Conservation (phyloP, 2,888 invertebrate genomes). For the Eurytoma adleriae region DNA sequence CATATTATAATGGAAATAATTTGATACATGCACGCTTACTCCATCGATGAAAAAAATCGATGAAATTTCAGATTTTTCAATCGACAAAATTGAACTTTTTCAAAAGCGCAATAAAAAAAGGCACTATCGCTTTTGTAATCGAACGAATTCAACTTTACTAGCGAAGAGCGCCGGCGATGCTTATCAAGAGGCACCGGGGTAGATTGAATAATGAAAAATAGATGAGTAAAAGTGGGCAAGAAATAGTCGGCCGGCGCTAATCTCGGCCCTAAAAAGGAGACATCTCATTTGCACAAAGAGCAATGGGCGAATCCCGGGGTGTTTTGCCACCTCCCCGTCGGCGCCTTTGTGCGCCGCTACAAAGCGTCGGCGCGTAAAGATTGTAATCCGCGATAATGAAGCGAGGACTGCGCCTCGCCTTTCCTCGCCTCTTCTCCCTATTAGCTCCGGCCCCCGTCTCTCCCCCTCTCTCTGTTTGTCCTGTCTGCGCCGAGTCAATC, state of each 20-base stretch:
- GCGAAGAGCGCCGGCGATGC: no score
- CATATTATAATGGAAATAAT: no score
- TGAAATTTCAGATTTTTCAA: no score
- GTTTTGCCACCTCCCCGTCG: not conserved
- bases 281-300: conserved; percentile 37
- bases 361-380: conserved; percentile 46
- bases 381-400: conserved; percentile 54
- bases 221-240: not conserved
- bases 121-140: no score
- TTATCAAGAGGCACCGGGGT: no score
- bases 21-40: no score
- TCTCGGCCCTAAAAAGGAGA: conserved; percentile 19
- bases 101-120: no score
- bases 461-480: conserved; percentile 27
- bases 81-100: no score
- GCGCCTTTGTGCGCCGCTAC: not conserved
- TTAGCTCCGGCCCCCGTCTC: not conserved
- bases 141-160: no score
- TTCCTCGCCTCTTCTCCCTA: not conserved
- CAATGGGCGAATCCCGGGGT: not conserved
- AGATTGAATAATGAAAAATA: not conserved
- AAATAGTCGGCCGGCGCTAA: conserved; percentile 31
- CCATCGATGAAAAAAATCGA: no score
- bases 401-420: conserved; percentile 29
- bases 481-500: not conserved